Conservation (phyloP, 2,797 vertebrate genomes). For the Scleropages formosus region DNA sequence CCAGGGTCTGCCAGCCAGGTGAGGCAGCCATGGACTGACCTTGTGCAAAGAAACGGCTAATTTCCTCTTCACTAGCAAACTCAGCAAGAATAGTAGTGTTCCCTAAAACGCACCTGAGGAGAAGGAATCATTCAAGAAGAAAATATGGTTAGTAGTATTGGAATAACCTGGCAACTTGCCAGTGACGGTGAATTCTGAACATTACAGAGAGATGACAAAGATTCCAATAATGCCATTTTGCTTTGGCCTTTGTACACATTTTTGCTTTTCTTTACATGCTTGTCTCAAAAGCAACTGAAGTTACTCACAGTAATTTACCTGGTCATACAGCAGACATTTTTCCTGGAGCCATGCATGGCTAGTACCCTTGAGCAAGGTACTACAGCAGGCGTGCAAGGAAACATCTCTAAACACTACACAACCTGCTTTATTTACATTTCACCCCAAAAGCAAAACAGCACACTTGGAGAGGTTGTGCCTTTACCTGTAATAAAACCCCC, state of each 20-base stretch:
- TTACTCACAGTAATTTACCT: background rate
- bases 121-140: too few relatives aligned
- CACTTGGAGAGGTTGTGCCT: too few relatives aligned
- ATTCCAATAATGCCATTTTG: background rate
- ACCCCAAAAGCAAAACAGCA: too few relatives aligned
- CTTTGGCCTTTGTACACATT: background rate
- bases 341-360: too few relatives aligned
- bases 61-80: conserved; percentile 99
- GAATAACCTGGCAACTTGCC: too few relatives aligned
- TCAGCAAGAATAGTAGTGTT: conserved; percentile 99
- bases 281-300: background rate
- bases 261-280: background rate
- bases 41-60: conserved; percentile 99
- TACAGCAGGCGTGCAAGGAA: too few relatives aligned
- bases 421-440: too few relatives aligned
- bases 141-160: too few relatives aligned
- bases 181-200: background rate
- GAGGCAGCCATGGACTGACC: conserved; percentile 94
- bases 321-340: too few relatives aligned
- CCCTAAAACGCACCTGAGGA: conserved; percentile 95
- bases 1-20: conserved; percentile 89
- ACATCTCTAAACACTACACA: too few relatives aligned
- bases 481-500: too few relatives aligned
- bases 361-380: too few relatives aligned
- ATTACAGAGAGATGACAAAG: background rate